A percentile compares a stretch with the other conserved stretches of the same genome.
Conservation (phyloP, 2,888 invertebrate genomes). For the Caenorhabditis sinica region DNA sequence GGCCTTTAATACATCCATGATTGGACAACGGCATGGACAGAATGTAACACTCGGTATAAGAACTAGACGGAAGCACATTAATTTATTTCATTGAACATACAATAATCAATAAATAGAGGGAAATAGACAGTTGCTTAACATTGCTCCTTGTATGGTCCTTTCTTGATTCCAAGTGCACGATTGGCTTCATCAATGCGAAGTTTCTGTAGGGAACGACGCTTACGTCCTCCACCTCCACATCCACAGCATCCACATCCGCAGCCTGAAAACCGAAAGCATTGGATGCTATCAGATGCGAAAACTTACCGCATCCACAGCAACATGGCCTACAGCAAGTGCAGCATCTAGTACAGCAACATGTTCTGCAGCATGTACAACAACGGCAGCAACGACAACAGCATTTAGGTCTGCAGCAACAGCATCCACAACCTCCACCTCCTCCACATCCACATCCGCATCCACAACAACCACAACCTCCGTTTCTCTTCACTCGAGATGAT, state of each 20-base stretch:
- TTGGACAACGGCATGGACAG: too few relatives aligned
- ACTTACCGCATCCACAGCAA: constrained; percentile 40
- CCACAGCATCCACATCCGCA: constrained; percentile 43
- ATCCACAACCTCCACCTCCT: constrained; percentile 42
- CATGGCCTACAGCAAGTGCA: constrained; percentile 65
- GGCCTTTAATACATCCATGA: too few relatives aligned
- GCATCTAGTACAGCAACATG: constrained; percentile 67
- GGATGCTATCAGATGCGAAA: too few relatives aligned
- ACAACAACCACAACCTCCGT: constrained; percentile 57
- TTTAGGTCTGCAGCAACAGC: constrained; percentile 62
- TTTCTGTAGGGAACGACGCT: constrained; percentile 65
- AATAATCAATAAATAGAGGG: too few relatives aligned
- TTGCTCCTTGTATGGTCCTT: too few relatives aligned
- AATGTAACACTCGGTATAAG: too few relatives aligned
- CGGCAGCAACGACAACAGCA: constrained; percentile 62
- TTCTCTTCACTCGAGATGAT: constrained; percentile 63
- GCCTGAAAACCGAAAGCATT: background rate
- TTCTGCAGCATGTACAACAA: constrained; percentile 69
- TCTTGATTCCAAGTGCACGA: constrained; percentile 41
- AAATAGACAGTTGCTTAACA: too few relatives aligned
- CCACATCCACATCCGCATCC: constrained; percentile 50
- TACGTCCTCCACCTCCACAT: constrained; percentile 49
- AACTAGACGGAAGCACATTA: too few relatives aligned
- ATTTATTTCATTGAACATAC: too few relatives aligned
- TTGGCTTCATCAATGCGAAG: constrained; percentile 61